phyloP scores from a whole-genome alignment of 2,113 vertebrate genomes.

The Electrona antarctica region DNA sequence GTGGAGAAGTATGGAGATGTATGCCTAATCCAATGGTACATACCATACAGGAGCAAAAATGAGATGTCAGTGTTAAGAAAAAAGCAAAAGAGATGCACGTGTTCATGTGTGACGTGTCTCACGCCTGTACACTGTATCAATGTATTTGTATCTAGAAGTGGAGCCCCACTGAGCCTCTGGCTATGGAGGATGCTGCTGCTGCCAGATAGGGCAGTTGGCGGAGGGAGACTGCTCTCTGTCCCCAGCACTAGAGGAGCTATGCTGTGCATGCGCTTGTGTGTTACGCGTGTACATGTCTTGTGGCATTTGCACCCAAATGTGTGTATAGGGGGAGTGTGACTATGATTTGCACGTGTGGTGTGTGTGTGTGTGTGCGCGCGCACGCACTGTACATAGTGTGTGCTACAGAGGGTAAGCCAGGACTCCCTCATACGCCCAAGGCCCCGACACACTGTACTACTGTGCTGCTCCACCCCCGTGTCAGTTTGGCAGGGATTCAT shows the following conservation, averaged over 20 bases:
- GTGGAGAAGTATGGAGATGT: conserved; percentile 52
- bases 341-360: neutral
- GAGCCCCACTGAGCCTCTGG: conserved; percentile 48
- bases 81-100: neutral
- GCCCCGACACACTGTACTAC: conserved; percentile 61
- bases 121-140: neutral
- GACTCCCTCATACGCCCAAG: conserved; percentile 30
- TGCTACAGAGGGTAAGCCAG: conserved; percentile 27
- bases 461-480: conserved; percentile 26
- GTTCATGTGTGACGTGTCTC: conserved; percentile 5
- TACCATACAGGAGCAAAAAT: conserved; percentile 46
- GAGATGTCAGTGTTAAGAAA: conserved; percentile 9
- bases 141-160: conserved; percentile 12
- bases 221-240: conserved; percentile 10
- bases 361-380: conserved; percentile 12
- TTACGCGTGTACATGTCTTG: conserved; percentile 13
- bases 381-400: neutral
- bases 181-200: conserved; percentile 44
- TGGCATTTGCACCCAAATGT: neutral
- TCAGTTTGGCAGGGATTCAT: conserved; percentile 57
- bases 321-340: conserved; percentile 23
- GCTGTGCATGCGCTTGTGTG: neutral
- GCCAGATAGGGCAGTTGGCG: conserved; percentile 56
- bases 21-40: conserved; percentile 51
- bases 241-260: neutral